A percentile compares a stretch with the other conserved stretches of the same genome.
These are phyloP conservation scores for Deroplatys truncata DNA, from an alignment of 2,888 invertebrate species.

Conservation along the genomic window DNA sequence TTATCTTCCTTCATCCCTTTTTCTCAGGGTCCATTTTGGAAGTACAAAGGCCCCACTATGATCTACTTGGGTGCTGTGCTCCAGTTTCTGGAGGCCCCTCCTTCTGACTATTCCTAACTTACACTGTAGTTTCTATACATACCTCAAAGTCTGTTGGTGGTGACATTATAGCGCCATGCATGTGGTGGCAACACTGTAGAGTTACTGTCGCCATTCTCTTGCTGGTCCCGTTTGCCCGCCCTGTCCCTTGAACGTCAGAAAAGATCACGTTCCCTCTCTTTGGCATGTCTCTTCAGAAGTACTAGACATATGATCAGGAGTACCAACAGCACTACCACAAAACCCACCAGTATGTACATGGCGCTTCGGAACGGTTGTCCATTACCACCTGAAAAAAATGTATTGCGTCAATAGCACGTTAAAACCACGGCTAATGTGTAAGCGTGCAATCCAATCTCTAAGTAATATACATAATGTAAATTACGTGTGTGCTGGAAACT, in stretches of 20 bases:
- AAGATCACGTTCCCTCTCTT: conserved; percentile 40
- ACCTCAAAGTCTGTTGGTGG: conserved; percentile 21
- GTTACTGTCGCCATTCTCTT: not conserved
- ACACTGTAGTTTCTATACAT: not conserved
- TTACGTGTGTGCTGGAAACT: no score
- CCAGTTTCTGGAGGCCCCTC: no score
- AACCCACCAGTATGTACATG: conserved; percentile 56
- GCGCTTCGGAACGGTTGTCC: conserved; percentile 54
- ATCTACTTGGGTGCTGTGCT: no score
- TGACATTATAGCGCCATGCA: conserved; percentile 30
- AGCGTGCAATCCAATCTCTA: no score
- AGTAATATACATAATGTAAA: no score
- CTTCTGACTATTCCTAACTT: no score
- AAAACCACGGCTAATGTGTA: no score
- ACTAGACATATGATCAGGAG: conserved; percentile 52
- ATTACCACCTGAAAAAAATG: conserved; percentile 35
- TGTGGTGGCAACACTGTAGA: conserved; percentile 18
- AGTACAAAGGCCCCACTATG: no score
- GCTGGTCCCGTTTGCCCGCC: conserved; percentile 15
- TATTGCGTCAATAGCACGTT: not conserved
- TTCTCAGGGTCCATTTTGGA: no score
- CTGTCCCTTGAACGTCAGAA: conserved; percentile 36
- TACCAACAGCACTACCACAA: conserved; percentile 50
- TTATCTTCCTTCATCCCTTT: no score
- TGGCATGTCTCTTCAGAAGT: conserved; percentile 47